Base-by-base conservation (phyloP, 2,797 vertebrate species). In the Anguilla pacifica region DNA sequence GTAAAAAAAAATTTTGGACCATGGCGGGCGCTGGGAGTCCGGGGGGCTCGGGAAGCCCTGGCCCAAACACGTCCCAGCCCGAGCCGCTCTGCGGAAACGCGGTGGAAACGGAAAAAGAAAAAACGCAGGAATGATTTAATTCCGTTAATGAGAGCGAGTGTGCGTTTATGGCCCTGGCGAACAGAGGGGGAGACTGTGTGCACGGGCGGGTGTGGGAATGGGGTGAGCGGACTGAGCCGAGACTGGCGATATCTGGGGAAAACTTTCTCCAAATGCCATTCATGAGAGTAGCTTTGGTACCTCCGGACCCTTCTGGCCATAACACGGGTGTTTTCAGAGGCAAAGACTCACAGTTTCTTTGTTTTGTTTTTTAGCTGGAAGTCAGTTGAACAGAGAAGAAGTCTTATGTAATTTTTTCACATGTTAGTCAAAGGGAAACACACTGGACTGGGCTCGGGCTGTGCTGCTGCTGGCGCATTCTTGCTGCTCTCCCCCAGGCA, bases 1-100 rank as follows among this genome's bases (percentile, higher is more conserved):
- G 88, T 88, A 90, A 91, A 92, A 93, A 83, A 92, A 64, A 15
- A n/a, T n/a, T 77, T 77, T 43, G 22, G 72, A 35, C 4, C 2
- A 35, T 31, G 13, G 28, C 3, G 19, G 51, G n/a, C 7, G 77
- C 39, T 59, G 53, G 10, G 49, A 28, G 46, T 53, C 22, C 35
- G 35, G 35, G 4, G 39, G 39, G 13, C 51, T 6, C 22, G 39
- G 28, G 6, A 84, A 39, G 11, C 49, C 51, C 22, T 57, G 13
- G 43, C 25, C 82, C 82, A 57, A 84, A 84, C 51, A 28, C 6
- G 13, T 25, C n/a, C 82, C 10, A 28, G 49, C 49, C 51, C 53
- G 28, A 59, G 9, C n/a, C 28, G 3, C 57, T 25, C 17, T 0
- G 83, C 1, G 19, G 46, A 35, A 35, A 35, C 35, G 35, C 35